A percentile compares a stretch with the other conserved stretches of the same genome.
phyloP scores from a whole-genome alignment of 2,888 invertebrate genomes.

The Ectropis crepuscularia region DNA sequence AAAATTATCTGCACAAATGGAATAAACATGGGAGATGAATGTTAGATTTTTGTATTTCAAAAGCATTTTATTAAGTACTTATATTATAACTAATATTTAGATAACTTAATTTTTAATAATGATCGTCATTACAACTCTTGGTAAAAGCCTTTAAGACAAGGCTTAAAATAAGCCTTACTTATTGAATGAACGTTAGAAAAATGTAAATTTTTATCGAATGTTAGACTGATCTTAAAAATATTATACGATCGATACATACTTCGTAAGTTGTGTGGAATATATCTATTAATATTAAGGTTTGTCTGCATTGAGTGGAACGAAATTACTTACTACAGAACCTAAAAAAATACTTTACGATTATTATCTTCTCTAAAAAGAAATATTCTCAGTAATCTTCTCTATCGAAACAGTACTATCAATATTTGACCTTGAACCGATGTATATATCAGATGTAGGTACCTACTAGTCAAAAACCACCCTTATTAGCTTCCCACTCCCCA shows the following conservation, averaged over 20 bases:
- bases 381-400: too few species aligned
- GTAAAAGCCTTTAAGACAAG: conserved; percentile 48
- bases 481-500: too few species aligned
- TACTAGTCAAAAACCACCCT: too few species aligned
- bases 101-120: conserved; percentile 41
- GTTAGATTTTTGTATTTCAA: conserved; percentile 29
- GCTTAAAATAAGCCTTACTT: conserved; percentile 67
- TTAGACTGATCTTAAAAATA: conserved; percentile 83
- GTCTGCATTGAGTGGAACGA: too few species aligned
- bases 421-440: too few species aligned
- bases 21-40: conserved; percentile 22
- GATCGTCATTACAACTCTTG: conserved; percentile 44
- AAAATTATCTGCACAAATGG: conserved; percentile 24
- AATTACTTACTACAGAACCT: too few species aligned
- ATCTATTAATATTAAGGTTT: too few species aligned
- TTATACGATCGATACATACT: conserved; percentile 69
- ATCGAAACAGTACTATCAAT: too few species aligned
- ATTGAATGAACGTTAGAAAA: conserved; percentile 51
- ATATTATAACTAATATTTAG: conserved; percentile 27
- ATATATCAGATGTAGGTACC: too few species aligned
- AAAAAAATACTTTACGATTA: too few species aligned
- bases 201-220: conserved; percentile 78
- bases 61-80: conserved; percentile 21
- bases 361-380: too few species aligned
- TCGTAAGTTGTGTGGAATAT: conserved; percentile 66